Conservation (phyloP, 2,113 vertebrate genomes). For the Melozone crissalis region DNA sequence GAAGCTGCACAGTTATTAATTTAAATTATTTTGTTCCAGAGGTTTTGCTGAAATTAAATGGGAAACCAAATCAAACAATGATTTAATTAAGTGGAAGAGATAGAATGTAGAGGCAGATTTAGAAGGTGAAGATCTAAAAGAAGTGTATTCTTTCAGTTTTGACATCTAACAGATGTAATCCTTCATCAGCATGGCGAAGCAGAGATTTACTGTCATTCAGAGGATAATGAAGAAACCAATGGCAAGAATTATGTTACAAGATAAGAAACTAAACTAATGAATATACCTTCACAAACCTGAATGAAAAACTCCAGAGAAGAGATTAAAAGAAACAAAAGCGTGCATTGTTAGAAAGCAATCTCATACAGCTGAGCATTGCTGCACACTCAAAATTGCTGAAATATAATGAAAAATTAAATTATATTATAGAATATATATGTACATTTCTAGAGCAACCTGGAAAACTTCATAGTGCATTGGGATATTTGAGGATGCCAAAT, state of each 20-base stretch:
- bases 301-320: neutral
- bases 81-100: conserved; percentile 66
- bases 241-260: conserved; percentile 48
- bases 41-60: conserved; percentile 65
- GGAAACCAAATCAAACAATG: conserved; percentile 61
- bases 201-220: conserved; percentile 58
- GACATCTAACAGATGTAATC: conserved; percentile 60
- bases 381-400: neutral
- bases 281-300: conserved; percentile 15
- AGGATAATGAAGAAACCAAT: conserved; percentile 47
- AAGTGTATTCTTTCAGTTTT: neutral
- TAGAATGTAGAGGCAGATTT: conserved; percentile 26
- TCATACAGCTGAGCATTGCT: neutral
- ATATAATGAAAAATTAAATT: neutral
- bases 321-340: conserved; percentile 44
- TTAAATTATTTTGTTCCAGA: conserved; percentile 68
- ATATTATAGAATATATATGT: neutral
- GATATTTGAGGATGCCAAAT: neutral
- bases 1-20: conserved; percentile 58
- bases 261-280: conserved; percentile 49
- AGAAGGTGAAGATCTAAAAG: conserved; percentile 51
- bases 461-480: neutral
- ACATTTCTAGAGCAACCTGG: neutral
- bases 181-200: conserved; percentile 15
- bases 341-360: conserved; percentile 4